These are phyloP conservation scores for Amblyteles armatorius DNA, from an alignment of 2,888 invertebrate genomes.

Conservation along the genomic window DNA sequence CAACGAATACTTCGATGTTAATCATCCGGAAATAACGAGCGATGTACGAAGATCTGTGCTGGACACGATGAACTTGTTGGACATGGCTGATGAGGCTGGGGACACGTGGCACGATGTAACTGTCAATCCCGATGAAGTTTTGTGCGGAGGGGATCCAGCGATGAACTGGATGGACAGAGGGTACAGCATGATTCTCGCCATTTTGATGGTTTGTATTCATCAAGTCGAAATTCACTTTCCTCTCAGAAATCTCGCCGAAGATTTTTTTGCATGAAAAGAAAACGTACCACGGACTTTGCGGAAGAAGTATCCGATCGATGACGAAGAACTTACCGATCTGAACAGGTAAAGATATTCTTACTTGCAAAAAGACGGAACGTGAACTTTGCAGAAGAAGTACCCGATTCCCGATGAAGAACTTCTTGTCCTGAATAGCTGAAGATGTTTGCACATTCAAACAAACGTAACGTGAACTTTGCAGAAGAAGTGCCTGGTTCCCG, in stretches of 20 bases:
- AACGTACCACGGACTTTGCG: neutral
- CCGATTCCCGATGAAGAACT: slow-evolving; percentile 77
- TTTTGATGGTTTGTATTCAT: slow-evolving; percentile 76
- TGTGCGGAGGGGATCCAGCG: slow-evolving; percentile 66
- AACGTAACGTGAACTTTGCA: too few species aligned
- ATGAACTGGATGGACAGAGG: slow-evolving; percentile 75
- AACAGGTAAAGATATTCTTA: too few species aligned
- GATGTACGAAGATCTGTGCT: slow-evolving; percentile 62
- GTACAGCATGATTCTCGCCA: slow-evolving; percentile 77
- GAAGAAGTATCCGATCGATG: too few species aligned
- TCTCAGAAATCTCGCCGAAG: too few species aligned
- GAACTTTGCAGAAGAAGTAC: slow-evolving; percentile 74
- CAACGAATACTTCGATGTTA: slow-evolving; percentile 52
- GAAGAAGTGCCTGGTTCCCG: too few species aligned
- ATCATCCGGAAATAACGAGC: slow-evolving; percentile 64
- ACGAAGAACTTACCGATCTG: too few species aligned
- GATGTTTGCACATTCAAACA: too few species aligned
- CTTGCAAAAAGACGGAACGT: neutral
- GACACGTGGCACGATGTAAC: slow-evolving; percentile 71
- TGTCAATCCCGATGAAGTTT: slow-evolving; percentile 21
- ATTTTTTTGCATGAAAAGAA: neutral
- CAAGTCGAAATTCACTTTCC: too few species aligned
- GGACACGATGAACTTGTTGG: slow-evolving; percentile 60
- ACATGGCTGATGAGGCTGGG: slow-evolving; percentile 65
- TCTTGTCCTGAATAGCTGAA: slow-evolving; percentile 73